phyloP scores from a whole-genome alignment of 1,140 invertebrate genomes.

The Drosophila melanica region DNA sequence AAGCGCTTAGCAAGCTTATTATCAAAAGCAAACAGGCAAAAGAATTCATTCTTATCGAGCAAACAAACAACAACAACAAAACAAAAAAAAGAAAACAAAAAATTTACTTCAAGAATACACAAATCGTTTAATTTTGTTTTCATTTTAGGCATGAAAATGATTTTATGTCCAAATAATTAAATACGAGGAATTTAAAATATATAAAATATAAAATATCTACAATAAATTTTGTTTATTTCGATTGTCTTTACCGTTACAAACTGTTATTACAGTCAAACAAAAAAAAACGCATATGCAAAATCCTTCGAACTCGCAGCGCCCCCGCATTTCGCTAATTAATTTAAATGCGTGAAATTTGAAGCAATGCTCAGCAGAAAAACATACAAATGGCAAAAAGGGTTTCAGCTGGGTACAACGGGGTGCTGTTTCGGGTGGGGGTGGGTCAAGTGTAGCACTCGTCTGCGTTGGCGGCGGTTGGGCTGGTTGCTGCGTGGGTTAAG shows the following conservation, averaged over 20 bases:
- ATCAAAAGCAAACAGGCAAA: conserved; percentile 3
- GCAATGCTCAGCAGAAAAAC: conserved; percentile 57
- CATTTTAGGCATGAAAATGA: not conserved
- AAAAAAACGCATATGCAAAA: conserved; percentile 15
- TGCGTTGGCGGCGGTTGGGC: conserved; percentile 26
- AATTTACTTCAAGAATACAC: not conserved
- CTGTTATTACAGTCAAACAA: not conserved
- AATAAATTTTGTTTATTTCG: too few species aligned
- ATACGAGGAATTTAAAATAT: too few species aligned
- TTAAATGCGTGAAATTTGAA: conserved; percentile 73
- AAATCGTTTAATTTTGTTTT: not conserved
- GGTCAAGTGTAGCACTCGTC: conserved; percentile 52
- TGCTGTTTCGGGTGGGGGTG: conserved; percentile 21
- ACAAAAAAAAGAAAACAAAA: too few species aligned
- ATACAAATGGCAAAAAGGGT: conserved; percentile 48
- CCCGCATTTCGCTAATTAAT: conserved; percentile 63
- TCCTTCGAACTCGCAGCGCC: conserved; percentile 13
- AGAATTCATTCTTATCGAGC: not conserved
- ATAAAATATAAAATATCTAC: too few species aligned
- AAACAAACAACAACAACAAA: too few species aligned
- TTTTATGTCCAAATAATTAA: not conserved
- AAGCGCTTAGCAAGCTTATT: conserved; percentile 16
- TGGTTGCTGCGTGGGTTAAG: conserved; percentile 68
- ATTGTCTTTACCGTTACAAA: not conserved
- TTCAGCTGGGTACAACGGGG: not conserved